A percentile compares a stretch with the other conserved stretches of the same genome.
Evolutionary conservation across 2,113 vertebrate species (phyloP).

Genomic region (Hoplias malabaricus): DNA sequence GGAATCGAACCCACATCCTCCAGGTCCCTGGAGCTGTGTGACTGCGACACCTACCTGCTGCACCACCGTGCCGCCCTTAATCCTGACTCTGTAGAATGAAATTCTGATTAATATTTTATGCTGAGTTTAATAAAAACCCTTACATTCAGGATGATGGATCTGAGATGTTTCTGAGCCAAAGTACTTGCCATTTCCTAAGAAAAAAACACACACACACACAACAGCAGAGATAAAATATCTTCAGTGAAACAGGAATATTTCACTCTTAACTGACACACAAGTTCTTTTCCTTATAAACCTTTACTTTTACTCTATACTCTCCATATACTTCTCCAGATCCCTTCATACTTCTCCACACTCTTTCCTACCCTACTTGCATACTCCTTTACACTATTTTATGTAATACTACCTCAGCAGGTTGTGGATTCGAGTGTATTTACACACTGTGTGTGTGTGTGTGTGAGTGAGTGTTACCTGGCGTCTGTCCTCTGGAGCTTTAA

Average conservation of each 20-base stretch:
- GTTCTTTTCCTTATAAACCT: no score
- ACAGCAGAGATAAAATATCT: no score
- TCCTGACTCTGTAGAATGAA: background rate
- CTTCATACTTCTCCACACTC: no score
- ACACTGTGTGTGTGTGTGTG: slow-evolving; percentile 16
- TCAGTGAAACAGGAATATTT: no score
- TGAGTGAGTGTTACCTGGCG: slow-evolving; percentile 83
- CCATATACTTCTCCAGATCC: background rate
- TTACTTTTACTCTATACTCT: background rate
- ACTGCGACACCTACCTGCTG: no score
- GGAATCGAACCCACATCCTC: no score
- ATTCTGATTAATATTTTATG: no score
- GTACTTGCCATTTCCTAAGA: slow-evolving; percentile 93
- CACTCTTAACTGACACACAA: no score
- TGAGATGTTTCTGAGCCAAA: slow-evolving; percentile 95
- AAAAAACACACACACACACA: slow-evolving; percentile 30
- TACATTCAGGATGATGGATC: slow-evolving; percentile 96
- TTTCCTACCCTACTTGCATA: no score
- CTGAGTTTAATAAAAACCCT: slow-evolving; percentile 74
- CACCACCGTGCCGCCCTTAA: no score
- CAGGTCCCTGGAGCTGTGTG: no score
- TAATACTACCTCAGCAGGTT: background rate
- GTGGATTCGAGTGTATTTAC: no score
- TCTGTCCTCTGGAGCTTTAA: slow-evolving; percentile 96
- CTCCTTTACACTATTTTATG: background rate